Evolutionary conservation across 2,888 invertebrate species (phyloP).

Genomic region (Helleia helle): DNA sequence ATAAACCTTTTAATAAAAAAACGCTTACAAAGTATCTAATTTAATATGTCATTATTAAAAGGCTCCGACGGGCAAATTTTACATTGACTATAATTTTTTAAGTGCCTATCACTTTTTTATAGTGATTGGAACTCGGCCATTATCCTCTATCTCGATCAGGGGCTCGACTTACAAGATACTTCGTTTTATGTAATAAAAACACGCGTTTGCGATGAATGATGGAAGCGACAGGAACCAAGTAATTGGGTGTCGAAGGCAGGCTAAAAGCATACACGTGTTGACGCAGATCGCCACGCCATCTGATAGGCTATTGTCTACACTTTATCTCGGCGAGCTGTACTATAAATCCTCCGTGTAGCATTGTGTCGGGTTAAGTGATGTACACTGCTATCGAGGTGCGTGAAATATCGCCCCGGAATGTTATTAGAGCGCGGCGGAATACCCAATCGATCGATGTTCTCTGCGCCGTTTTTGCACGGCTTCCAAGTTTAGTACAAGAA

Average conservation of each 20-base stretch:
- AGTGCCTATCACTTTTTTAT: neutral
- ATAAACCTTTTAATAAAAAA: neutral
- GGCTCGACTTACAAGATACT: slow-evolving; percentile 4
- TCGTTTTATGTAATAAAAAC: slow-evolving; percentile 34
- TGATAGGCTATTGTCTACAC: slow-evolving; percentile 63
- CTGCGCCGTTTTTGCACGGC: slow-evolving; percentile 22
- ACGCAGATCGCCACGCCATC: slow-evolving; percentile 37
- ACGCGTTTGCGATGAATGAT: slow-evolving; percentile 64
- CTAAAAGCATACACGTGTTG: slow-evolving; percentile 70
- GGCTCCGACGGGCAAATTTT: neutral
- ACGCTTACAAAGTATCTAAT: neutral
- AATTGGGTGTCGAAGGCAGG: slow-evolving; percentile 66
- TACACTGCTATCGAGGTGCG: slow-evolving; percentile 32
- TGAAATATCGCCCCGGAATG: slow-evolving; percentile 48
- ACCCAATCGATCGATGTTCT: slow-evolving; percentile 40
- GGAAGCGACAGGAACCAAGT: slow-evolving; percentile 41
- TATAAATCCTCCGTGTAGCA: slow-evolving; percentile 62
- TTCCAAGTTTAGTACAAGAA: slow-evolving; percentile 36
- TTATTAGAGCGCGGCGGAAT: slow-evolving; percentile 55
- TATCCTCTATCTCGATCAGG: slow-evolving; percentile 2
- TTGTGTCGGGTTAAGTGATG: slow-evolving; percentile 38
- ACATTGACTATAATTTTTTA: neutral
- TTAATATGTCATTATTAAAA: slow-evolving; percentile 1
- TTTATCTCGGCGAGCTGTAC: slow-evolving; percentile 41
- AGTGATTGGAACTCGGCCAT: neutral